These are phyloP conservation scores for Pachyseris speciosa DNA, from an alignment of 64 coral and sea anemone genomes.

Conservation along the genomic window DNA sequence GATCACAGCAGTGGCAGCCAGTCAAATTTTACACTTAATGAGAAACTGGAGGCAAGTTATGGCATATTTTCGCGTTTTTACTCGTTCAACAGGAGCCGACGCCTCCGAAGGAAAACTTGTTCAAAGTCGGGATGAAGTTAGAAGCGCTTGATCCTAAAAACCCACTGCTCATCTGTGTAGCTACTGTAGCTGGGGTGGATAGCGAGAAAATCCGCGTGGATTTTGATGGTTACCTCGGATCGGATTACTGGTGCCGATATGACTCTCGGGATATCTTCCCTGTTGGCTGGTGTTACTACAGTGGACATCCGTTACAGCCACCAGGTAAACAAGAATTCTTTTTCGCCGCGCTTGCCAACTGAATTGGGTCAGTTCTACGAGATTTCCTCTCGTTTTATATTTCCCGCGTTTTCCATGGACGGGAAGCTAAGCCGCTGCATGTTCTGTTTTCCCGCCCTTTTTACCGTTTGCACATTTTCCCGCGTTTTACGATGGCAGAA, in stretches of 20 bases:
- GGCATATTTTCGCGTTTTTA: background rate
- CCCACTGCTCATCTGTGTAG: conserved; percentile 87
- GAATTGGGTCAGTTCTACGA: background rate
- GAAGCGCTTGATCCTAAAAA: conserved; percentile 97
- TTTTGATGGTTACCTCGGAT: conserved; percentile 95
- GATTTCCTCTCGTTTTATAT: too few relatives aligned
- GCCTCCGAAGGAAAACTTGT: conserved; percentile 76
- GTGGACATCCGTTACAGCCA: conserved; percentile 89
- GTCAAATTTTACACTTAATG: too few relatives aligned
- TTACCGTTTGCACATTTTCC: background rate
- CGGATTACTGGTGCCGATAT: conserved; percentile 84
- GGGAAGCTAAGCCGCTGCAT: background rate
- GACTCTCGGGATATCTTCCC: conserved; percentile 95
- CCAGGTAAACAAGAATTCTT: conserved; percentile 66
- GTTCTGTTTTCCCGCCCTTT: background rate
- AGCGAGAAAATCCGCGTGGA: conserved; percentile 88
- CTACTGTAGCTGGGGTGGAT: conserved; percentile 81
- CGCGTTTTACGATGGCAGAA: background rate
- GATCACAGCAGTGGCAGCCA: too few relatives aligned
- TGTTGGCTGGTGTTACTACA: conserved; percentile 93
- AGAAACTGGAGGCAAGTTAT: too few relatives aligned
- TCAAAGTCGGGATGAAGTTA: conserved; percentile 81
- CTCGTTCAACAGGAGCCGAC: conserved; percentile 71
- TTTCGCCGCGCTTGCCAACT: background rate
- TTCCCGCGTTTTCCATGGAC: background rate